Base-by-base conservation (phyloP, 2,888 invertebrate species). In the Tridacna gigas region DNA sequence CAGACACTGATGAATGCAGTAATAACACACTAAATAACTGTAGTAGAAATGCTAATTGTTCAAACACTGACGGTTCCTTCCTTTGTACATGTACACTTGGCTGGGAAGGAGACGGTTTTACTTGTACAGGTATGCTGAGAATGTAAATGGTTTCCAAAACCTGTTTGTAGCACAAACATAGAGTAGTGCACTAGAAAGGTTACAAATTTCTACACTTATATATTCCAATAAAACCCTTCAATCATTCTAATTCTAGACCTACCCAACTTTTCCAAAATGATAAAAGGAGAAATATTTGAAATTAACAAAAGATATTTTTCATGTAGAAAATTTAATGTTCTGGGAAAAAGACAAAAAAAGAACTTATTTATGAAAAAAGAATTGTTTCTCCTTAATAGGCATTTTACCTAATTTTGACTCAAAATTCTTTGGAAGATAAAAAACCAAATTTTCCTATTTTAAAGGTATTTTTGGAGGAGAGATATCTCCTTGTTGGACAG, bases 1-100 rank as follows among this genome's bases (percentile, higher is more conserved):
- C 56, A 56, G n/a, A 56, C n/a, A 56, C 9, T 3, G 9, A 56
- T n/a, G 56, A 56, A 56, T 56, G 18, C 56, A 56, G n/a, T 56
- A 9, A 56, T 56, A 56, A 37, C 37, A 37, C 37, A 7, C 37
- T 56, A 56, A 56, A 82, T 20, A 9, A 66, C 3, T 82, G 81
- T 48, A 22, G 73, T 56, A 73, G 45, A 60, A 66, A 77, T 74
- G 81, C 81, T 13, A 25, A 20, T 4, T 82, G 81, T 56, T 60
- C 37, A 0, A 67, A 82, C 48, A 77, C 61, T 2, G 67, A 67
- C 0, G 81, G 77, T 7, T 22, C 25, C 18, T 28, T 48, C n/a
- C 0, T 12, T 5, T 51, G 56, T 9, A 18, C 18, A 20, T n/a
- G 56, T 56, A 56, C 18, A 56, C 18, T 3, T 5, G 56, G 56